These are phyloP conservation scores for Tetraodon nigroviridis DNA, from an alignment of 2,113 vertebrate genomes.

Conservation along the genomic window DNA sequence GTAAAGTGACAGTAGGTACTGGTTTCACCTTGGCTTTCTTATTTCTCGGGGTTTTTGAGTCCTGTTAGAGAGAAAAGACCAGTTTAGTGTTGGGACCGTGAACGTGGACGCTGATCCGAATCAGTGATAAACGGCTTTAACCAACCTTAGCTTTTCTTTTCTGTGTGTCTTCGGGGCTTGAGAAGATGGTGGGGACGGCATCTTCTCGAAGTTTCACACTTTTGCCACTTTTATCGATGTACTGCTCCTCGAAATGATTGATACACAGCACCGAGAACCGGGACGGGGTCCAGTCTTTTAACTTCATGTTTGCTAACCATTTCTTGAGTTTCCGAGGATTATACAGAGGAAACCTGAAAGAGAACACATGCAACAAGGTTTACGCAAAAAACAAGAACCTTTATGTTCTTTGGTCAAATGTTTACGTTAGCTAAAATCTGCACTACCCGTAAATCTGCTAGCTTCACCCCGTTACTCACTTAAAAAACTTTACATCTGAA, in stretches of 20 bases:
- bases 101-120: not conserved
- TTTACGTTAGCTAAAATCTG: slow-evolving; percentile 1
- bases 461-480: slow-evolving; percentile 42
- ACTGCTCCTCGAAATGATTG: slow-evolving; percentile 61
- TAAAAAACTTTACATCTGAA: slow-evolving; percentile 60
- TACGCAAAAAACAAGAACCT: not conserved
- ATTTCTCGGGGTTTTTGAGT: slow-evolving; percentile 20
- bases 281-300: slow-evolving; percentile 63
- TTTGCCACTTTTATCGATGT: slow-evolving; percentile 52
- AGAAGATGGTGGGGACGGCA: slow-evolving; percentile 64
- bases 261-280: slow-evolving; percentile 63
- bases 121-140: not conserved
- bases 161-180: slow-evolving; percentile 8
- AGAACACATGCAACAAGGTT: not conserved
- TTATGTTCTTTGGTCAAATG: too few relatives aligned
- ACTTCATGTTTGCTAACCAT: slow-evolving; percentile 63
- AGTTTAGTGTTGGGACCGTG: not conserved
- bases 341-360: slow-evolving; percentile 60
- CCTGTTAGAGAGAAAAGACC: slow-evolving; percentile 24
- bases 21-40: slow-evolving; percentile 49
- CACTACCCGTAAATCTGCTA: not conserved
- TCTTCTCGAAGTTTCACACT: slow-evolving; percentile 50
- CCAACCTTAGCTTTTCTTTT: slow-evolving; percentile 41
- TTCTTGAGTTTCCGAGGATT: slow-evolving; percentile 58
- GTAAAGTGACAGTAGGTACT: not conserved